Conservation (phyloP, 2,797 vertebrate genomes). For the Rousettus madagascariensis region DNA sequence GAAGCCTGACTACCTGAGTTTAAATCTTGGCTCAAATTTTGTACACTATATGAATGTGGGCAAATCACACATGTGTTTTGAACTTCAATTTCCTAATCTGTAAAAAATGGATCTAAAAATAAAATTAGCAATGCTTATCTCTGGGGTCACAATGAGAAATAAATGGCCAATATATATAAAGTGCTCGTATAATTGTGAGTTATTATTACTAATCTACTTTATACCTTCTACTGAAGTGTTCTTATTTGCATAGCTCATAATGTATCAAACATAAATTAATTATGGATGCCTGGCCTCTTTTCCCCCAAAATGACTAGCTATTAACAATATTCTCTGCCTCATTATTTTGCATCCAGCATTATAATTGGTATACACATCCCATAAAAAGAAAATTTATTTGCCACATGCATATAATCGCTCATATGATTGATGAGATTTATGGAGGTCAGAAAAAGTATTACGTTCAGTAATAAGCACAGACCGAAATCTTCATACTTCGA, state of each 20-base stretch:
- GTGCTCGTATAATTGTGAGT: neutral
- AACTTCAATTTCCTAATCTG: neutral
- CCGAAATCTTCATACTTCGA: neutral
- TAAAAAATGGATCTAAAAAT: neutral
- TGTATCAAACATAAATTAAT: neutral
- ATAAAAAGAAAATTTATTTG: neutral
- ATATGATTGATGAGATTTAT: neutral
- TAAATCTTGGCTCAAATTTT: neutral
- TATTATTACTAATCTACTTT: neutral
- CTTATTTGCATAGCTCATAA: neutral
- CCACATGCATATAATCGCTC: neutral
- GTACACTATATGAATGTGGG: neutral
- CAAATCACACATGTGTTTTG: neutral
- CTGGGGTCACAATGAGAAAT: neutral
- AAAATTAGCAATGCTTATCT: neutral
- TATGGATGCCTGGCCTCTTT: fast-evolving
- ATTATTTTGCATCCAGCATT: neutral
- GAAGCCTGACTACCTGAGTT: neutral
- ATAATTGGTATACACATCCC: neutral
- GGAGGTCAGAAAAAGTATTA: neutral
- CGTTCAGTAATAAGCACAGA: neutral
- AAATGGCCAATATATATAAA: neutral
- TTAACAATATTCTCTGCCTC: neutral
- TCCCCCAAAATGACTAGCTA: neutral
- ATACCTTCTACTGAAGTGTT: neutral